Evolutionary conservation across 1,140 invertebrate species (phyloP), one percentile per base, ranked within the genome.

Genomic region (Drosophila parvula): DNA sequence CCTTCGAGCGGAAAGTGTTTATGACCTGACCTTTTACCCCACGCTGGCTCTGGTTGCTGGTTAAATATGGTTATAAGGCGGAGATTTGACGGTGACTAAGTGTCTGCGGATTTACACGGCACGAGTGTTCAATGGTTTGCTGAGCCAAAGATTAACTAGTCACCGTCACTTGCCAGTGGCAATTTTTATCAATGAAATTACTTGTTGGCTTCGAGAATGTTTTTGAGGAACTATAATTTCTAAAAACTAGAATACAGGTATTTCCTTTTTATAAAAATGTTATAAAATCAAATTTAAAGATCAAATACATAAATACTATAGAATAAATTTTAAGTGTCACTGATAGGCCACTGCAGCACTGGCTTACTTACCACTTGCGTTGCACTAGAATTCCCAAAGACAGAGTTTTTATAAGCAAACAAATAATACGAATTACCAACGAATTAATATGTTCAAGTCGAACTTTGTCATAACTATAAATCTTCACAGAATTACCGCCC

Each of bases 11-110:
- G 50, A 32, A 50, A 62, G 34, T 60, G 58, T 81, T 81, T 81
- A 81, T 81, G 58, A 30, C 30, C 61, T 69, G 68, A 81, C 79
- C 79, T 82, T 78, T 78, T 16, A 56, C 59, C 40, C 59, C 32
- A 48, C 16, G 64, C 14, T 68, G 50, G 64, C 65, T 30, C 14
- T 68, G 50, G 64, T 51, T 30, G 34, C 22, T 45, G 65, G 28
- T 22, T 57, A 58, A 70, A 41, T 71, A 58, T 71, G 51, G 43
- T 12, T 44, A 58, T 50, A 41, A 43, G 10, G 36, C 10, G 34
- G 32, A 71, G 68, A 70, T 71, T 71, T 71, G 27, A 48, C 30
- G 43, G 43, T 71, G 68, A 71, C 68, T 71, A 71, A 71, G 65
- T 71, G 53, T 47, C 53, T 41, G 36, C 12, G 43, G 64, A 70